Evolutionary conservation across 30 jellyfish, hydroid and myxozoan species (phyloP).

Genomic region (Rhopilema esculentum): DNA sequence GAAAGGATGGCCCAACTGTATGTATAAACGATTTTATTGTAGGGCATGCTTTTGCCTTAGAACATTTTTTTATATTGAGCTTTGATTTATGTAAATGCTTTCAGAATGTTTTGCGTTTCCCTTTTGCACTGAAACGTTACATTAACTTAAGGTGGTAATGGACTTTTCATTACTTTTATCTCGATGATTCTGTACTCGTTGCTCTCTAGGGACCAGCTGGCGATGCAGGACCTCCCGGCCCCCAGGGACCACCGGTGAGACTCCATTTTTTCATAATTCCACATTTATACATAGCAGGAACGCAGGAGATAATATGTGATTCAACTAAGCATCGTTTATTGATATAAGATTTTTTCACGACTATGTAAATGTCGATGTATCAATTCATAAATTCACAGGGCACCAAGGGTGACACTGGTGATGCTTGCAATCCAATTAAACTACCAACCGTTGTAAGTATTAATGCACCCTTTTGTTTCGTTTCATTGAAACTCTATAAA

Average conservation of each 20-base stretch:
- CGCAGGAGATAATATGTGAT: too few species aligned
- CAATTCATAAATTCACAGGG: slow-evolving; percentile 67
- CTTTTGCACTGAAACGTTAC: not conserved
- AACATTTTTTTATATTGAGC: too few species aligned
- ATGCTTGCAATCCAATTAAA: slow-evolving; percentile 90
- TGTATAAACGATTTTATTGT: not conserved
- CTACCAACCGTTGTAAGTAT: slow-evolving; percentile 87
- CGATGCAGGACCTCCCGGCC: slow-evolving; percentile 99
- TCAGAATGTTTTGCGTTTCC: too few species aligned
- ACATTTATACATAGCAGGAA: not conserved
- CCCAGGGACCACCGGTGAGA: slow-evolving; percentile 98
- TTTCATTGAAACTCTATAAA: not conserved
- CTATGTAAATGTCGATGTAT: not conserved
- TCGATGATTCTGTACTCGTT: too few species aligned
- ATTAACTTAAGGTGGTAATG: not conserved
- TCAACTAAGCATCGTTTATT: too few species aligned
- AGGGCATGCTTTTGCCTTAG: too few species aligned
- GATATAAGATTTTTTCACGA: not conserved
- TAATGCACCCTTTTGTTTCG: too few species aligned
- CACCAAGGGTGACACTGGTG: slow-evolving; percentile 99
- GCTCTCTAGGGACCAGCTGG: slow-evolving; percentile 97
- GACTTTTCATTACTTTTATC: too few species aligned
- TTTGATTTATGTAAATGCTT: too few species aligned
- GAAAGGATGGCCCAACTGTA: slow-evolving; percentile 98
- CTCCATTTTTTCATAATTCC: not conserved